Evolutionary conservation across 2,113 vertebrate genomes (phyloP).

Genomic region (Neodon shergylaensis): DNA sequence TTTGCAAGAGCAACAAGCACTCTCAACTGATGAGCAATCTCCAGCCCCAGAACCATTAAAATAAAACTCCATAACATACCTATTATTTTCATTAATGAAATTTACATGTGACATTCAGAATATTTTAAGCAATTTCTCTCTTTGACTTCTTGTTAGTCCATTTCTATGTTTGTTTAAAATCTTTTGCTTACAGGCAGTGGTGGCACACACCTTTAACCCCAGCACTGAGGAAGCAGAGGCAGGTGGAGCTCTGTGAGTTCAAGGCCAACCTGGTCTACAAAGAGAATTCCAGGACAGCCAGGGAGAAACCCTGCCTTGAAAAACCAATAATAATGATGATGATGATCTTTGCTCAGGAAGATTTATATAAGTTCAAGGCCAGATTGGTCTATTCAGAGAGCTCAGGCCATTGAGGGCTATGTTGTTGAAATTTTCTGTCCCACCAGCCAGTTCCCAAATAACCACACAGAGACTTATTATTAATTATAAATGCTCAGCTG

Average conservation of each 20-base stretch:
- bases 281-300: neutral
- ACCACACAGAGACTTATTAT: neutral
- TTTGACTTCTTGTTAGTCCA: neutral
- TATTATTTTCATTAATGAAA: neutral
- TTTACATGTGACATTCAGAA: neutral
- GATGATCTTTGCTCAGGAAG: neutral
- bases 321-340: neutral
- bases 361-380: neutral
- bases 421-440: neutral
- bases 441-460: neutral
- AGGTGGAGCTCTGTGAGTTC: neutral
- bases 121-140: constrained; percentile 40
- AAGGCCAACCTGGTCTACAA: neutral
- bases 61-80: neutral
- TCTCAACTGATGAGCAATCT: neutral
- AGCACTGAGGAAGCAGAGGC: neutral
- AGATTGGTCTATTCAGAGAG: neutral
- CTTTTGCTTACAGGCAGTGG: neutral
- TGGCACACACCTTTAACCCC: neutral
- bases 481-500: neutral
- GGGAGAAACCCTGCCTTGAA: neutral
- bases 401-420: neutral
- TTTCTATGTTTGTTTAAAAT: constrained; percentile 36
- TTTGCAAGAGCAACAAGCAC: neutral
- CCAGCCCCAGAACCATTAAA: neutral